Base-by-base conservation (phyloP, 2,113 vertebrate genomes). In the Upupa epops region DNA sequence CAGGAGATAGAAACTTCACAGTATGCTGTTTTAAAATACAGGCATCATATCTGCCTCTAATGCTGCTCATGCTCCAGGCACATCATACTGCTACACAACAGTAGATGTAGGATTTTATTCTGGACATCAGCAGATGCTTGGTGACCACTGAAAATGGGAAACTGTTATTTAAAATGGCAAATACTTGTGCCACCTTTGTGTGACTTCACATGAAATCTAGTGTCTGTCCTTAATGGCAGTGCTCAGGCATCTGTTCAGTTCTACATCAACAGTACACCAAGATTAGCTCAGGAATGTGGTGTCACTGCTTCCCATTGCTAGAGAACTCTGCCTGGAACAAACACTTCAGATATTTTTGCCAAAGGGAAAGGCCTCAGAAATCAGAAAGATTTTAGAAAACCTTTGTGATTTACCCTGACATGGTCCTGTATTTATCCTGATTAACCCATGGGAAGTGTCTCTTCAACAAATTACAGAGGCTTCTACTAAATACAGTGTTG, bases 31-130 rank as follows among this genome's bases (percentile, higher is more conserved):
- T n/a, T n/a, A n/a, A n/a, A n/a, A n/a, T n/a, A n/a, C n/a, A n/a
- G n/a, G n/a, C n/a, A n/a, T n/a, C n/a, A n/a, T n/a, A n/a, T n/a
- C n/a, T n/a, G n/a, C n/a, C n/a, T n/a, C n/a, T n/a, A n/a, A n/a
- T n/a, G n/a, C n/a, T n/a, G n/a, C n/a, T n/a, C n/a, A n/a, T n/a
- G n/a, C n/a, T n/a, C n/a, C n/a, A n/a, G n/a, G n/a, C n/a, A n/a
- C n/a, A n/a, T n/a, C n/a, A n/a, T n/a, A n/a, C n/a, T n/a, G n/a
- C n/a, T n/a, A n/a, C n/a, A n/a, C n/a, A n/a, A n/a, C n/a, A n/a
- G n/a, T 12, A 85, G 32, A 51, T 0, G 0, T 11, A 7, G 5
- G 7, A 16, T 18, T 73, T 54, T 71, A 21, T 2, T 59, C 16
- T 22, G 48, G 68, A 40, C 17, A 26, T 55, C 15, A 42, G 3